A percentile compares a stretch with the other conserved stretches of the same genome.
Conservation (phyloP, 2,797 vertebrate genomes). For the Dromococcyx pavoninus region DNA sequence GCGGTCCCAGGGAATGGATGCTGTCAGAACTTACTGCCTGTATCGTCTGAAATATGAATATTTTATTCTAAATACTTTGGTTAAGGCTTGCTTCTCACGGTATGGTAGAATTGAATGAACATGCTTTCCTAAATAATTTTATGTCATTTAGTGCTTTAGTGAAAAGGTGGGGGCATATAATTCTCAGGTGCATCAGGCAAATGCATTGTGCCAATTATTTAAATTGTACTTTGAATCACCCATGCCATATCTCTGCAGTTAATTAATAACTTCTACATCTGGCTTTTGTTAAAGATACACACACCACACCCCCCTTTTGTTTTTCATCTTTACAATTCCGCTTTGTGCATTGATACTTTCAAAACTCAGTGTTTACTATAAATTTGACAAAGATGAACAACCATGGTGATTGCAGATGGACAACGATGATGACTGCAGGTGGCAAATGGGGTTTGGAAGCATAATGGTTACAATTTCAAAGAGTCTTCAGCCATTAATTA, state of each 20-base stretch:
- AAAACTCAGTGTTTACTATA: neutral
- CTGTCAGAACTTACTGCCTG: slow-evolving; percentile 45
- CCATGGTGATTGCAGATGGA: slow-evolving; percentile 3
- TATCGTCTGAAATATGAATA: slow-evolving; percentile 46
- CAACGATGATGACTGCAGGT: slow-evolving; percentile 7
- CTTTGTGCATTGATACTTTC: neutral
- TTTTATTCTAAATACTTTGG: slow-evolving; percentile 54
- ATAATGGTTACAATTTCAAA: neutral
- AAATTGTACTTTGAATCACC: neutral
- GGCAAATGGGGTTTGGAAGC: neutral
- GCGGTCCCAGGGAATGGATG: neutral
- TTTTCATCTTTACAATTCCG: neutral
- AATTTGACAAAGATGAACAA: slow-evolving; percentile 13
- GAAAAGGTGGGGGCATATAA: neutral
- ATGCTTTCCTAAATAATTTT: slow-evolving; percentile 42
- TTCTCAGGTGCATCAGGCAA: slow-evolving; percentile 22
- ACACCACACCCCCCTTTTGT: neutral
- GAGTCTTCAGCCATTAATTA: slow-evolving; percentile 9
- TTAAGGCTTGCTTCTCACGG: slow-evolving; percentile 7
- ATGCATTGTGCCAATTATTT: neutral
- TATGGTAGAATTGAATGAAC: slow-evolving; percentile 61
- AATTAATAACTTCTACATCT: slow-evolving; percentile 29
- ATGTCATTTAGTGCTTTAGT: slow-evolving; percentile 18
- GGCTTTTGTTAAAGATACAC: neutral
- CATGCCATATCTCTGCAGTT: slow-evolving; percentile 11